Percentiles rank a stretch among this genome's conserved stretches.
phyloP scores from a whole-genome alignment of 2,113 vertebrate species.

The Eolophus roseicapilla region DNA sequence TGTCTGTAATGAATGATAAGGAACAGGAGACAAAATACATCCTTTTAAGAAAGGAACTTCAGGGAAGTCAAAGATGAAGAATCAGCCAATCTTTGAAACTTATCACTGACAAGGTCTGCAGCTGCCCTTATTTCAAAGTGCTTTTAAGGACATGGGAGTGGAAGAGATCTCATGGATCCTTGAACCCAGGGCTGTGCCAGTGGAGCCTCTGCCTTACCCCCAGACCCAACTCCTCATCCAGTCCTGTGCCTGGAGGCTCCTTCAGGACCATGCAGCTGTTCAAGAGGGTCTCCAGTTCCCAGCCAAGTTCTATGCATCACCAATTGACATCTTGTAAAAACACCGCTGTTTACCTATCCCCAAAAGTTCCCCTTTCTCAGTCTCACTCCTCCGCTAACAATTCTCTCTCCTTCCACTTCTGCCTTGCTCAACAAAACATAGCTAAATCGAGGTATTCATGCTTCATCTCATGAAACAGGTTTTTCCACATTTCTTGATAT shows the following conservation, averaged over 20 bases:
- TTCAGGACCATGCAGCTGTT: background rate
- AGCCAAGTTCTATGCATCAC: background rate
- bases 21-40: conserved; percentile 7
- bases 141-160: conserved; percentile 39
- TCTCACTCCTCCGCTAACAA: background rate
- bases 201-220: background rate
- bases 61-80: background rate
- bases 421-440: background rate
- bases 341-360: background rate
- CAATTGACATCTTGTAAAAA: background rate
- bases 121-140: background rate
- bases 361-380: background rate
- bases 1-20: conserved; percentile 25
- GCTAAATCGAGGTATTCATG: background rate
- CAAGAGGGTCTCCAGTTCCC: background rate
- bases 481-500: conserved; percentile 25
- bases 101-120: background rate
- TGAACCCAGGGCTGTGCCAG: background rate
- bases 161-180: background rate
- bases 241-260: background rate
- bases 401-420: background rate
- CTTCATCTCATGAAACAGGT: background rate
- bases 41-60: background rate
- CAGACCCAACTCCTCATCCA: background rate
- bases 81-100: background rate